phyloP scores from a whole-genome alignment of 2,888 invertebrate genomes.

The Pheosia gnoma region DNA sequence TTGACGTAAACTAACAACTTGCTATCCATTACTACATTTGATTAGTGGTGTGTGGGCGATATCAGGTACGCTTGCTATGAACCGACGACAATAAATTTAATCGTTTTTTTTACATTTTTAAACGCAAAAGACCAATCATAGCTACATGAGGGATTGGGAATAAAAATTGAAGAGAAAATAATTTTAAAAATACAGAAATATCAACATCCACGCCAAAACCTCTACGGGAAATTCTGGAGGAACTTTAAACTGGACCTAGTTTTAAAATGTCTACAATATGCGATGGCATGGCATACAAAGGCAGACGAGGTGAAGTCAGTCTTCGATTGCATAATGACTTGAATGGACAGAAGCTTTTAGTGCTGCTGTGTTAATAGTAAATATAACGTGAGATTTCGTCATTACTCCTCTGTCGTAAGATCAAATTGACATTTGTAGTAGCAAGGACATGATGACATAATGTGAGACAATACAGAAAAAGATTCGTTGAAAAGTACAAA shows the following conservation, averaged over 20 bases:
- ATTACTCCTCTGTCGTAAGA: background rate
- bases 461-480: background rate
- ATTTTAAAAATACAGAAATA: no score
- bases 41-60: conserved; percentile 11
- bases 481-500: background rate
- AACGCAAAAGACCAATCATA: no score
- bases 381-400: conserved; percentile 7
- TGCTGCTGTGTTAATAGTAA: conserved; percentile 7
- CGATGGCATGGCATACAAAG: background rate
- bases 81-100: background rate
- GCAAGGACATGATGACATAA: background rate
- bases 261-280: background rate
- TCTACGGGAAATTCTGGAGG: no score
- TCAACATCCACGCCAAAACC: no score
- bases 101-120: no score
- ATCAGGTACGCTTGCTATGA: background rate
- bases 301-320: conserved; percentile 1
- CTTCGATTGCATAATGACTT: conserved; percentile 12
- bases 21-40: conserved; percentile 12
- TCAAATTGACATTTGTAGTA: conserved; percentile 1
- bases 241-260: background rate
- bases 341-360: conserved; percentile 11
- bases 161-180: no score
- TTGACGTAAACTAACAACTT: conserved; percentile 10
- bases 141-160: no score